These are phyloP conservation scores for Rhinolophus sinicus DNA, from an alignment of 2,113 vertebrate species.

Conservation along the genomic window DNA sequence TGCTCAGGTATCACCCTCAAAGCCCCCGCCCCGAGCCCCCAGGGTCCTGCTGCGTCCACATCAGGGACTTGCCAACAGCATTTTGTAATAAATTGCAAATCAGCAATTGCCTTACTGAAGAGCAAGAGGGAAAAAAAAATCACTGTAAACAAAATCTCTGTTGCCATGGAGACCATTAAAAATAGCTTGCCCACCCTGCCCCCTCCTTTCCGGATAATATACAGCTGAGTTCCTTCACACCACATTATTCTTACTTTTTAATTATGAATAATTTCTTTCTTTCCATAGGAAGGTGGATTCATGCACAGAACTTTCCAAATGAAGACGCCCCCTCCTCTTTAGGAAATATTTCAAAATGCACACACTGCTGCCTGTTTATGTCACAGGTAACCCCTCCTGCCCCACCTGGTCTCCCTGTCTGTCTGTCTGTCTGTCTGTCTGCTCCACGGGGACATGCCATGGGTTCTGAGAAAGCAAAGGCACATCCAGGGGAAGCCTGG, in stretches of 20 bases:
- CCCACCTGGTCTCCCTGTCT: neutral
- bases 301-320: slow-evolving; percentile 77
- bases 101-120: slow-evolving; percentile 77
- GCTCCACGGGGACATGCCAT: fast-evolving
- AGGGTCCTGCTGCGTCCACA: neutral
- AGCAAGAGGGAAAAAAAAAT: slow-evolving; percentile 78
- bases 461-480: neutral
- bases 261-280: slow-evolving; percentile 87
- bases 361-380: slow-evolving; percentile 82
- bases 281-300: slow-evolving; percentile 82
- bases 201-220: slow-evolving; percentile 77
- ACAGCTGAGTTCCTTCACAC: slow-evolving; percentile 86
- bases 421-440: neutral
- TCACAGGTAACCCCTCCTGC: slow-evolving; percentile 75
- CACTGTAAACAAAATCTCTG: slow-evolving; percentile 86
- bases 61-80: neutral
- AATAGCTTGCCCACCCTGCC: slow-evolving; percentile 85
- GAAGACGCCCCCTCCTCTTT: slow-evolving; percentile 70
- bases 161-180: slow-evolving; percentile 89
- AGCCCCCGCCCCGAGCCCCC: neutral
- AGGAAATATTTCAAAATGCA: slow-evolving; percentile 83
- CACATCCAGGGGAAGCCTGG: no score
- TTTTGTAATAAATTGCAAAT: slow-evolving; percentile 78
- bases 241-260: slow-evolving; percentile 88
- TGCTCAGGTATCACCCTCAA: neutral